phyloP scores from a whole-genome alignment of 2,113 vertebrate genomes.

The Aegotheles bennettii region DNA sequence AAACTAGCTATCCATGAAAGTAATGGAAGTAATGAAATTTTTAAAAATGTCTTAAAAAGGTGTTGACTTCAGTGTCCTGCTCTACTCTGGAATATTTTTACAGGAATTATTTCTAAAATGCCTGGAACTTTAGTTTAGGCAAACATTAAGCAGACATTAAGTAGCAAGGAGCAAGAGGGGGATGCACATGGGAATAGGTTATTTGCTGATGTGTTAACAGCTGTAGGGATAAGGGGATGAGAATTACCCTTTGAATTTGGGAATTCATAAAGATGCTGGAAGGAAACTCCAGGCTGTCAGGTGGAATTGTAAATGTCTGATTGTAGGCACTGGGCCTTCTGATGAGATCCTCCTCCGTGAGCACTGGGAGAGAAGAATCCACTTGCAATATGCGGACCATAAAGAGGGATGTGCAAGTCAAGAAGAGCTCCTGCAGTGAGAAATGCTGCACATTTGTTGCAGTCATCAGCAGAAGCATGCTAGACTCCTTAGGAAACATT shows the following conservation, averaged over 20 bases:
- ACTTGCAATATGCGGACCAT: background rate
- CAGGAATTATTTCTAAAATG: background rate
- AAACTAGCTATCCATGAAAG: background rate
- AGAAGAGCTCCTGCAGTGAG: background rate
- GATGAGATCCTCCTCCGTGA: background rate
- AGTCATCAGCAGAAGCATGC: background rate
- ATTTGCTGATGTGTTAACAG: background rate
- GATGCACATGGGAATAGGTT: background rate
- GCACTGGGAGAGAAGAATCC: background rate
- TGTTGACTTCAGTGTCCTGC: background rate
- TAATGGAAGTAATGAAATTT: background rate
- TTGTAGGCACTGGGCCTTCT: background rate
- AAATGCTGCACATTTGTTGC: background rate
- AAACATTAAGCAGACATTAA: background rate
- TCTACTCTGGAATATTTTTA: background rate
- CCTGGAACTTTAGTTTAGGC: background rate
- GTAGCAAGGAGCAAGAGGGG: background rate
- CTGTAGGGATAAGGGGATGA: background rate
- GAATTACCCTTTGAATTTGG: background rate
- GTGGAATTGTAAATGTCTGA: background rate
- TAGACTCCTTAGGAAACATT: background rate
- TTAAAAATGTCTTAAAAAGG: background rate
- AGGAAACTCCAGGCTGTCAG: background rate
- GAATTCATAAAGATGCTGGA: background rate
- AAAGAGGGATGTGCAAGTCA: background rate